phyloP scores from a whole-genome alignment of 2,888 invertebrate species.

The Eutolmus rufibarbis region DNA sequence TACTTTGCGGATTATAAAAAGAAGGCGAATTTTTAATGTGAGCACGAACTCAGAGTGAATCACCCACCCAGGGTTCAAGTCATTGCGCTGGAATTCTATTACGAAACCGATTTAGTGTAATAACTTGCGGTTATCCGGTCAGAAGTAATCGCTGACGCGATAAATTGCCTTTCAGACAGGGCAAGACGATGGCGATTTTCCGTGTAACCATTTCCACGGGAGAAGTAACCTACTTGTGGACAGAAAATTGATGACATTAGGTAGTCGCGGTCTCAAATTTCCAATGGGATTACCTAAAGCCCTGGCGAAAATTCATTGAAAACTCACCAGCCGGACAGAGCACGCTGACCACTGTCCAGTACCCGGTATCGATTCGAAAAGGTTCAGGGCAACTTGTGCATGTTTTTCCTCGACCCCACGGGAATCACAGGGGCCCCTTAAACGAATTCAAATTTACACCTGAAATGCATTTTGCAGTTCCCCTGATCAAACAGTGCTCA shows the following conservation, averaged over 20 bases:
- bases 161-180: constrained; percentile 10
- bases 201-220: constrained; percentile 21
- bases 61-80: neutral
- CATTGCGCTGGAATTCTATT: neutral
- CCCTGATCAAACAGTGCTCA: neutral
- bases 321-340: neutral
- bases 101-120: neutral
- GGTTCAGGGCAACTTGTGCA: neutral
- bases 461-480: neutral
- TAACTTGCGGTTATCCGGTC: neutral
- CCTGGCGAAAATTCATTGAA: neutral
- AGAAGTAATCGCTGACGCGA: constrained; percentile 19
- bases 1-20: neutral
- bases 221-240: constrained; percentile 13
- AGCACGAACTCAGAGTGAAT: neutral
- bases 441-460: neutral
- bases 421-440: neutral
- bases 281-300: constrained; percentile 29
- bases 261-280: constrained; percentile 6
- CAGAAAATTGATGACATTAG: constrained; percentile 34
- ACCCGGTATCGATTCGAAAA: neutral
- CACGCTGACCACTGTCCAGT: neutral
- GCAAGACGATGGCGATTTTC: constrained; percentile 3
- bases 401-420: neutral
- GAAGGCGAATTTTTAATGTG: neutral